Evolutionary conservation across 2,113 vertebrate genomes (phyloP), one percentile per base, ranked within the genome.

Genomic region (Callaeas wilsoni): DNA sequence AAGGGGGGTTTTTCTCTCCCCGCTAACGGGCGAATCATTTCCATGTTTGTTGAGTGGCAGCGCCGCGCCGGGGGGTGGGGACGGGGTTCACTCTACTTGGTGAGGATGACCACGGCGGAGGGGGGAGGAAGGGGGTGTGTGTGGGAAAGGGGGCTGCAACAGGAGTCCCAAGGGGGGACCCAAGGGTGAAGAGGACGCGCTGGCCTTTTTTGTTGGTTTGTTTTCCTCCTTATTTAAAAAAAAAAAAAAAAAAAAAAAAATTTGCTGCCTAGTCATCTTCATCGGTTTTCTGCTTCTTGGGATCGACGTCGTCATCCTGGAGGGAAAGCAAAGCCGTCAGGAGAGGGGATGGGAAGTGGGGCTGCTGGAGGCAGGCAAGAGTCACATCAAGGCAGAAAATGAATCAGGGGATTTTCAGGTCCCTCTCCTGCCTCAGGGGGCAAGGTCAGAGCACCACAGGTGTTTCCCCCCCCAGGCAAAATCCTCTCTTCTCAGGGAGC

Each of bases 271-370:
- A 99, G 98, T 99, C 99, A 60, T 99, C 99, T 44, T 99, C 98
- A 9, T 99, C 98, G 0, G 98, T 99, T 98, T 99, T 99, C 98
- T 99, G 99, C 99, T 99, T 99, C 98, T 99, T 99, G 97, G 98
- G 98, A 87, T 99, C 99, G 5, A 99, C 98, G 16, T 99, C 99
- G 2, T 99, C 99, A 46, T 99, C 98, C 96, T 98, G 76, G 13
- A 65, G 50, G 69, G 56, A 84, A 59, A 94, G 42, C 18, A 65
- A n/a, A 73, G 67, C 21, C 0, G 2, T 94, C 57, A 96, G 81
- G 27, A 90, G 9, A 70, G 23, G n/a, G 15, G 25, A 44, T 0
- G 0, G 4, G 32, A 44, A 82, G 15, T 1, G 0, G 12, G 30
- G 62, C 46, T 46, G n/a, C 21, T 4, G 10, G 6, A 12, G 29